Evolutionary conservation across 1,140 invertebrate genomes (phyloP).

Genomic region (Drosophila hydei): DNA sequence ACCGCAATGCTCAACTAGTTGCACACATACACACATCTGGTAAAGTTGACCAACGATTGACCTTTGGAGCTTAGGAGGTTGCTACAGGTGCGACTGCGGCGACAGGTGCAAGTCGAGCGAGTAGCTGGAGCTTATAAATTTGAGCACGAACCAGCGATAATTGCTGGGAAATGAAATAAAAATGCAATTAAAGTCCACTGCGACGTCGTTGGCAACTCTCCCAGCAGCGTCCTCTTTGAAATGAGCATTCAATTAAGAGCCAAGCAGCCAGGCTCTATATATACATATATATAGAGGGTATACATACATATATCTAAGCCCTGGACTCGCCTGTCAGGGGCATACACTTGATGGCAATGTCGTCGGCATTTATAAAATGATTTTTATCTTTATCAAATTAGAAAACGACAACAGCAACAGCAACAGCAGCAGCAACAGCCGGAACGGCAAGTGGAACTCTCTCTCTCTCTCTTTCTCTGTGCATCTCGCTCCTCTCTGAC

Average conservation of each 20-base stretch:
- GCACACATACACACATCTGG: slow-evolving; percentile 46
- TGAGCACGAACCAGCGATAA: slow-evolving; percentile 77
- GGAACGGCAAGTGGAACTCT: neutral
- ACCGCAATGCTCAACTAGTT: slow-evolving; percentile 64
- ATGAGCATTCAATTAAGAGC: slow-evolving; percentile 79
- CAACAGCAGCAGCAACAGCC: slow-evolving; percentile 27
- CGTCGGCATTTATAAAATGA: slow-evolving; percentile 73
- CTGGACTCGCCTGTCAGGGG: slow-evolving; percentile 44
- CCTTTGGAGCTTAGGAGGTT: slow-evolving; percentile 61
- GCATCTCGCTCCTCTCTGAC: neutral
- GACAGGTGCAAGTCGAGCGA: slow-evolving; percentile 31
- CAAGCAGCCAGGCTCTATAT: slow-evolving; percentile 18
- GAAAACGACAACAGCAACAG: slow-evolving; percentile 46
- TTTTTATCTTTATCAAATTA: slow-evolving; percentile 79
- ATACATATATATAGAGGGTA: too few relatives aligned
- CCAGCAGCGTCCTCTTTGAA: slow-evolving; percentile 47
- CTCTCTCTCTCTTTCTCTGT: neutral
- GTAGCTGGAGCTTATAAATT: slow-evolving; percentile 66
- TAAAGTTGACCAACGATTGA: slow-evolving; percentile 58
- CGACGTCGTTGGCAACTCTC: slow-evolving; percentile 38
- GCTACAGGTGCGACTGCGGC: slow-evolving; percentile 37
- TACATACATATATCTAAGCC: slow-evolving; percentile 1
- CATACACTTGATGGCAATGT: slow-evolving; percentile 57
- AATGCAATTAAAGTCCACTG: slow-evolving; percentile 76
- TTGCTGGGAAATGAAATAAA: slow-evolving; percentile 80